A percentile compares a stretch with the other conserved stretches of the same genome.
phyloP scores from a whole-genome alignment of 2,113 vertebrate genomes.

The Dinomys branickii region DNA sequence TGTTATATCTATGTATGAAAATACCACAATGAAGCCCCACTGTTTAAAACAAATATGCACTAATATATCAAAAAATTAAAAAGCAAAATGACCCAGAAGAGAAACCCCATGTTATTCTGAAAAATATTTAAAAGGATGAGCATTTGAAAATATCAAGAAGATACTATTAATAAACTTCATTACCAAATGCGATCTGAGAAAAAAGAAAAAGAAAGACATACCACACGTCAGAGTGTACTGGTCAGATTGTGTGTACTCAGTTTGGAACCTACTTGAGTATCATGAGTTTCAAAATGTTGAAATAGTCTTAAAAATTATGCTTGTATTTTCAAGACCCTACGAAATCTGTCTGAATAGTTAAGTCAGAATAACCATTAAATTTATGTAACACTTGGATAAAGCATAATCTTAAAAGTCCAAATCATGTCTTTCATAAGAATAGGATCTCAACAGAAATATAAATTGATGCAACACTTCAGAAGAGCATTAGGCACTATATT shows the following conservation, averaged over 20 bases:
- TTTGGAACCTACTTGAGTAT: conserved; percentile 21
- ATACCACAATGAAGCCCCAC: not conserved
- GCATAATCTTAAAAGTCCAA: not conserved
- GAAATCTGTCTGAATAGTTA: not conserved
- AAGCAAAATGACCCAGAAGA: not conserved
- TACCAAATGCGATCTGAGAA: not conserved
- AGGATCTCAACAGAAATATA: not conserved
- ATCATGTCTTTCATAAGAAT: not conserved
- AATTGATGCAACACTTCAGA: not conserved
- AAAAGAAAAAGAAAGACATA: conserved; percentile 17
- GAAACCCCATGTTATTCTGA: not conserved
- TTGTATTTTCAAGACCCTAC: conserved; percentile 23
- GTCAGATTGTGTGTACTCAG: not conserved
- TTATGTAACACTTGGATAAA: not conserved
- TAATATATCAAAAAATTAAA: not conserved
- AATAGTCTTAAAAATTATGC: conserved; percentile 13
- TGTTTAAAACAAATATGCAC: not conserved
- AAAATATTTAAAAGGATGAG: not conserved
- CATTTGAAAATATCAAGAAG: conserved; percentile 31
- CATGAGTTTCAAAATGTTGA: conserved; percentile 24
- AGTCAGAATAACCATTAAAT: conserved; percentile 28
- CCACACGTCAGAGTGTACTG: conserved; percentile 1
- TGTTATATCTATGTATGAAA: not conserved
- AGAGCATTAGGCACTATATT: not conserved
- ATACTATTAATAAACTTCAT: conserved; percentile 18